A percentile compares a stretch with the other conserved stretches of the same genome.
Conservation (phyloP, 2,888 invertebrate genomes). For the Embidobia sp. region DNA sequence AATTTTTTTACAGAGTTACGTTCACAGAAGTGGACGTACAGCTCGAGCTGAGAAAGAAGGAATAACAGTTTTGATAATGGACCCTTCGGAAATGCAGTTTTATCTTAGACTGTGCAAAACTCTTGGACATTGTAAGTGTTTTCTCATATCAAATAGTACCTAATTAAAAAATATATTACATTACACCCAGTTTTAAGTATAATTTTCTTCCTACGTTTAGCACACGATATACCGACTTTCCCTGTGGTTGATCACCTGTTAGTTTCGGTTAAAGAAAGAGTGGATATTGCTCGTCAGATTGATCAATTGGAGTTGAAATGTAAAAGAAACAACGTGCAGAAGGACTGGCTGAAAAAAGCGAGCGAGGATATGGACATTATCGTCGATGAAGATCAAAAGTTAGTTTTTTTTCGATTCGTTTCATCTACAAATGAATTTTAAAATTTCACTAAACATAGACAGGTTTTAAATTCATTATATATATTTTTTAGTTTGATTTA, state of each 20-base stretch:
- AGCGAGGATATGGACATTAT: conserved; percentile 86
- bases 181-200: too few relatives aligned
- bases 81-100: conserved; percentile 90
- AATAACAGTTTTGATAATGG: conserved; percentile 94
- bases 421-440: too few relatives aligned
- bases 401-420: conserved; percentile 14
- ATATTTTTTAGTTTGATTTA: background rate
- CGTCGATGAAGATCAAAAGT: conserved; percentile 83
- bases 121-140: conserved; percentile 90
- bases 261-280: conserved; percentile 86
- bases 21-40: conserved; percentile 98
- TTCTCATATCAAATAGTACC: too few relatives aligned
- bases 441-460: too few relatives aligned
- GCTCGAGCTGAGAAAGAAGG: conserved; percentile 95
- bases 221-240: conserved; percentile 91
- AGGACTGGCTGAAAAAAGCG: conserved; percentile 86
- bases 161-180: too few relatives aligned
- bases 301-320: conserved; percentile 88
- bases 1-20: conserved; percentile 87
- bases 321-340: conserved; percentile 85
- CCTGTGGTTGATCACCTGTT: conserved; percentile 87
- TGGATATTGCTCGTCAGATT: conserved; percentile 89
- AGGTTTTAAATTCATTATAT: too few relatives aligned
- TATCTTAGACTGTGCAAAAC: conserved; percentile 92
- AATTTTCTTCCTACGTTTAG: conserved; percentile 82